phyloP scores from a whole-genome alignment of 2,888 invertebrate species.

The Andrena chrysosceles region DNA sequence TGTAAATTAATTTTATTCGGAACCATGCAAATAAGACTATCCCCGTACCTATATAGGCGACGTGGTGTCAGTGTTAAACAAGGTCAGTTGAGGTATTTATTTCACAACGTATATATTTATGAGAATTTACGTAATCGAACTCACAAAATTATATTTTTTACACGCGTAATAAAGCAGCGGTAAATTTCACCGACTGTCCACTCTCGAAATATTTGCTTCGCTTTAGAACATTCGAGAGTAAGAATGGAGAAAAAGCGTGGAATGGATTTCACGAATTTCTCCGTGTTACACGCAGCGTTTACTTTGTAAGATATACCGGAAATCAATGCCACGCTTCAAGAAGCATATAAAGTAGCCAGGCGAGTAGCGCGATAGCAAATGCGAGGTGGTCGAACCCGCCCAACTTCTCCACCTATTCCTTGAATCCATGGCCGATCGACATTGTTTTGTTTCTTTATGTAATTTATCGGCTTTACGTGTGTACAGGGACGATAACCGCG shows the following conservation, averaged over 20 bases:
- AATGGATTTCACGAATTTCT: conserved; percentile 48
- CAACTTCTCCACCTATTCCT: conserved; percentile 32
- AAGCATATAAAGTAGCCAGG: conserved; percentile 50
- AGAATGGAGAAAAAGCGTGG: not conserved
- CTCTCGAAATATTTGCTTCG: not conserved
- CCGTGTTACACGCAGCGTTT: conserved; percentile 36
- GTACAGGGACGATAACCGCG: conserved; percentile 53
- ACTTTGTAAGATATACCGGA: conserved; percentile 45
- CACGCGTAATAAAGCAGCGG: no score
- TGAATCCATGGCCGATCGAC: conserved; percentile 36
- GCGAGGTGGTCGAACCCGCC: conserved; percentile 51
- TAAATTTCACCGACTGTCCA: not conserved
- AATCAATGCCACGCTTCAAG: conserved; percentile 51
- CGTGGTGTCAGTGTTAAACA: no score
- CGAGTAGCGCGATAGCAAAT: conserved; percentile 18
- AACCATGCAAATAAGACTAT: no score
- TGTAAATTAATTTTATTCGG: no score
- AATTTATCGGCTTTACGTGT: conserved; percentile 54
- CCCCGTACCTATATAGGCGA: no score
- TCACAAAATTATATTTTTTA: no score
- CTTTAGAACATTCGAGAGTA: conserved; percentile 7
- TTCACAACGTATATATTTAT: no score
- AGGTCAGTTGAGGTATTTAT: no score
- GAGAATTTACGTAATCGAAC: no score
- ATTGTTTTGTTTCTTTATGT: conserved; percentile 68